Conservation (phyloP, 2,113 vertebrate genomes). For the Passer montanus region DNA sequence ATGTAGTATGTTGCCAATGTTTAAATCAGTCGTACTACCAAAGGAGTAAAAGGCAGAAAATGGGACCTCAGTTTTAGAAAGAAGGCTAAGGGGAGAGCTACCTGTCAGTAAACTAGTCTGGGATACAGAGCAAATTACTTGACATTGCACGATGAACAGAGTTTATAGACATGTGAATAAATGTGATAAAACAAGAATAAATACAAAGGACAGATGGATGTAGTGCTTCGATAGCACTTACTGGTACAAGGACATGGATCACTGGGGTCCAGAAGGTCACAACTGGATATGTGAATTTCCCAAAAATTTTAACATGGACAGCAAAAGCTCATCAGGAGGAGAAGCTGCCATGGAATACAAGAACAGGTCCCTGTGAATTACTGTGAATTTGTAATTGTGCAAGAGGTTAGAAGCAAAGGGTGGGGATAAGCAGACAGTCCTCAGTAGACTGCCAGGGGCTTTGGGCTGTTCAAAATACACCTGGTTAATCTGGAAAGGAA, state of each 20-base stretch:
- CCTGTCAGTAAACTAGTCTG: background rate
- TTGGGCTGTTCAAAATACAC: background rate
- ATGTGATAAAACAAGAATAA: background rate
- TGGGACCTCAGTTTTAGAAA: background rate
- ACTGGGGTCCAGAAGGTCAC: background rate
- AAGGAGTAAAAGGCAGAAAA: background rate
- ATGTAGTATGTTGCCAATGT: background rate
- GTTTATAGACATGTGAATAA: background rate
- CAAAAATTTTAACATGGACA: background rate
- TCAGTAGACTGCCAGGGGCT: background rate
- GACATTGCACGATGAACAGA: background rate
- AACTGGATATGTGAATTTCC: background rate
- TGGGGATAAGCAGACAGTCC: background rate
- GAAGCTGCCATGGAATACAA: background rate
- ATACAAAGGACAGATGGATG: background rate
- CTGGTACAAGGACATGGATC: background rate
- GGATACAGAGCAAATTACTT: background rate
- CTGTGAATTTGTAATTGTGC: background rate
- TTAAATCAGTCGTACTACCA: background rate
- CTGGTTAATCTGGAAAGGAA: background rate
- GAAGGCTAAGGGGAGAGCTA: background rate
- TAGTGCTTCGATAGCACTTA: background rate
- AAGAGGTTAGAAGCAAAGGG: background rate
- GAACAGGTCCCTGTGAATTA: background rate
- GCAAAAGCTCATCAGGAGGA: background rate